A percentile compares a stretch with the other conserved stretches of the same genome.
Conservation (phyloP, 92 coral and sea anemone genomes). For the Virgularia gustaviana region DNA sequence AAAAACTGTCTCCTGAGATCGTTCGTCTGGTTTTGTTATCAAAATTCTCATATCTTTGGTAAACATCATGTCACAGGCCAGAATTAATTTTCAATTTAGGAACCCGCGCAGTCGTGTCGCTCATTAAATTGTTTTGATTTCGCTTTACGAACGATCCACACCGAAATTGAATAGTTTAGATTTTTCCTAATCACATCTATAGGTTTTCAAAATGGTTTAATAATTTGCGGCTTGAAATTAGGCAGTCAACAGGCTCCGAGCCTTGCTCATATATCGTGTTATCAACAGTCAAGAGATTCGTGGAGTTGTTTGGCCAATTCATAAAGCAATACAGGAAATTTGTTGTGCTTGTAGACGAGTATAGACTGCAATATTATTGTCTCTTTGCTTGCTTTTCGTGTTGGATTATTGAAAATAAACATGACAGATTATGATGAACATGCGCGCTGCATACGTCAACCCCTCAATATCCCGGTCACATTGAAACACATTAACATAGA, state of each 20-base stretch:
- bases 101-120: background rate
- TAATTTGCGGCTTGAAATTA: too few species aligned
- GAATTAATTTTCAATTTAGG: background rate
- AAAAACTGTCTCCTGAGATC: too few species aligned
- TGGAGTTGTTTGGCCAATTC: conserved; percentile 6
- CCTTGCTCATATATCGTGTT: too few species aligned
- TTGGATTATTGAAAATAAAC: conserved; percentile 26
- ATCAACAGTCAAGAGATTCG: too few species aligned
- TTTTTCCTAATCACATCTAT: too few species aligned
- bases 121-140: background rate
- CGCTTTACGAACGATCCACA: background rate
- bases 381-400: conserved; percentile 3
- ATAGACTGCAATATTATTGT: background rate
- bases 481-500: too few species aligned
- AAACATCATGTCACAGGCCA: background rate
- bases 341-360: background rate
- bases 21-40: too few species aligned
- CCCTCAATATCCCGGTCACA: too few species aligned
- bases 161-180: too few species aligned
- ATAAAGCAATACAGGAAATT: conserved; percentile 12
- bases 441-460: background rate
- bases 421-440: conserved; percentile 20
- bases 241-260: too few species aligned
- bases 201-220: too few species aligned
- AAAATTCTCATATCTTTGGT: background rate